Conservation (phyloP, 2,797 vertebrate genomes). For the Darevskia mixta region DNA sequence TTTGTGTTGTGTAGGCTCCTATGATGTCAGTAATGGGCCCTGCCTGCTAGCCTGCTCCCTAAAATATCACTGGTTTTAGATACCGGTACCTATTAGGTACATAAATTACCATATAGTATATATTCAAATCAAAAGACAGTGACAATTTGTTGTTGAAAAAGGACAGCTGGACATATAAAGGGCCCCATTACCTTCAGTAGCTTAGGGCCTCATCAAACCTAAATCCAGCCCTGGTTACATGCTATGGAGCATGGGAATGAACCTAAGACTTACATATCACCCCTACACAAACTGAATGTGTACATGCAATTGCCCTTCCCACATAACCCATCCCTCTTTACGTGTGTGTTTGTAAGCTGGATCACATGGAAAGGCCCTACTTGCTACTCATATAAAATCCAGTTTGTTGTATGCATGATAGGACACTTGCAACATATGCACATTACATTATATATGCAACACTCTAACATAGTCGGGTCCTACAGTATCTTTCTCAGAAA, state of each 20-base stretch:
- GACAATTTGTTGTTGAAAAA: too few species aligned
- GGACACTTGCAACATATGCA: background rate
- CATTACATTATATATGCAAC: background rate
- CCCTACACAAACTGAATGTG: background rate
- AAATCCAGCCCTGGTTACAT: too few species aligned
- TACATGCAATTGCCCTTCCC: background rate
- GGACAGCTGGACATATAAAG: too few species aligned
- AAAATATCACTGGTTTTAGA: too few species aligned
- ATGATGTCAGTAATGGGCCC: too few species aligned
- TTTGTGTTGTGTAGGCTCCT: too few species aligned
- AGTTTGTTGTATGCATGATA: background rate
- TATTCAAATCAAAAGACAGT: too few species aligned
- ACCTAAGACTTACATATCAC: background rate
- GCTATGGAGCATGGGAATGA: background rate
- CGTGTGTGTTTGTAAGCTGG: background rate
- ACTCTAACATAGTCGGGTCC: background rate
- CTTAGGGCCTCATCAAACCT: too few species aligned
- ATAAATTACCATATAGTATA: too few species aligned
- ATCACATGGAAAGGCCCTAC: background rate
- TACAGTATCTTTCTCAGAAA: background rate
- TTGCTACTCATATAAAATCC: background rate
- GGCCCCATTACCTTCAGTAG: too few species aligned
- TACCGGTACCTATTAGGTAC: too few species aligned
- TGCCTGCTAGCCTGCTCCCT: too few species aligned
- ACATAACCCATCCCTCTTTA: background rate